These are phyloP conservation scores for Tinea semifulvella DNA, from an alignment of 2,888 invertebrate genomes.

Conservation along the genomic window DNA sequence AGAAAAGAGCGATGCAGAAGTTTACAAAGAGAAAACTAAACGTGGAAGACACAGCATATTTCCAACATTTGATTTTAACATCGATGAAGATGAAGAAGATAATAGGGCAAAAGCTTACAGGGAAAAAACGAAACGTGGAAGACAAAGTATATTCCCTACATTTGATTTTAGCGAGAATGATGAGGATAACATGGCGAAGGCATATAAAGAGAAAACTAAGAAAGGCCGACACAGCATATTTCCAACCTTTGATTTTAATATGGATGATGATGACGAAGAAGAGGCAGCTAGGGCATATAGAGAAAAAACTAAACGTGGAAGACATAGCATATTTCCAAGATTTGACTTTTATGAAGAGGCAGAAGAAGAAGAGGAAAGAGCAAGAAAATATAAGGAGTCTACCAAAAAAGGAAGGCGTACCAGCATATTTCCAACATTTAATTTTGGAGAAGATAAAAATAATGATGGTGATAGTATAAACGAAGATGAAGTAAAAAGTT, in stretches of 20 bases:
- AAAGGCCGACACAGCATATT: constrained; percentile 50
- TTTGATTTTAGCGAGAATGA: constrained; percentile 48
- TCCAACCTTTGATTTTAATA: constrained; percentile 52
- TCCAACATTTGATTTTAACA: constrained; percentile 31
- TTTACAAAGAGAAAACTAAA: constrained; percentile 32
- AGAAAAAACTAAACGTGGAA: constrained; percentile 15
- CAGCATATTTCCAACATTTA: constrained; percentile 53
- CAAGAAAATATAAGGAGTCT: constrained; percentile 44
- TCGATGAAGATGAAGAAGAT: constrained; percentile 11
- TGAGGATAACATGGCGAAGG: constrained; percentile 31
- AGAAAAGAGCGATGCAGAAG: constrained; percentile 33
- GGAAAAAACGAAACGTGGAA: constrained; percentile 31
- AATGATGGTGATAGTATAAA: constrained; percentile 27
- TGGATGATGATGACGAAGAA: constrained; percentile 45
- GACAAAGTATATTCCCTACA: constrained; percentile 50
- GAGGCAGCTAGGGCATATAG: constrained; percentile 6
- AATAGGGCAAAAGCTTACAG: constrained; percentile 19
- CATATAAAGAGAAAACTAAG: constrained; percentile 44
- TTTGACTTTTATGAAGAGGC: constrained; percentile 56
- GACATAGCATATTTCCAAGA: constrained; percentile 20
- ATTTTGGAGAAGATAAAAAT: constrained; percentile 40
- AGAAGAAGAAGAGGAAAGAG: constrained; percentile 25
- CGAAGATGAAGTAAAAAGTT: constrained; percentile 15
- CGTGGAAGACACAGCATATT: constrained; percentile 47
- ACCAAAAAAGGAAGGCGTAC: constrained; percentile 48